Evolutionary conservation across 2,888 invertebrate species (phyloP).

Genomic region (Andrena chrysosceles): DNA sequence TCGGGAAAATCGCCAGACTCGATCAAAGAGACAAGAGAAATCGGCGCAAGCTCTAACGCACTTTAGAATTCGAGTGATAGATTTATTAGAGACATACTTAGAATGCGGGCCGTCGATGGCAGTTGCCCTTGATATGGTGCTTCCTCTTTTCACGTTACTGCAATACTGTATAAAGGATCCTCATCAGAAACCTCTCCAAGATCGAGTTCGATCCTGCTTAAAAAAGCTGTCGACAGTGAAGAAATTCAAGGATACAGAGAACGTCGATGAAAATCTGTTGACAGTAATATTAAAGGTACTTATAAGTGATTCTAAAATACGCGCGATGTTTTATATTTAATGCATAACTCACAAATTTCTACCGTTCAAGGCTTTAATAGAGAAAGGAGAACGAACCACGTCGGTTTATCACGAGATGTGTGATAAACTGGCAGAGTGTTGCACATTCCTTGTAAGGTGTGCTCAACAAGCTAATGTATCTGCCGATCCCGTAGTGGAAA

Average conservation of each 20-base stretch:
- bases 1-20: conserved; percentile 78
- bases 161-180: conserved; percentile 90
- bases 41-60: conserved; percentile 89
- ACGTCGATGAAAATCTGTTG: conserved; percentile 86
- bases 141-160: conserved; percentile 89
- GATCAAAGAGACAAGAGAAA: conserved; percentile 86
- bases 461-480: conserved; percentile 85
- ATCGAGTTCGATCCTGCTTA: conserved; percentile 88
- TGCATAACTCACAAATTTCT: conserved; percentile 12
- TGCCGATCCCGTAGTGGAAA: conserved; percentile 84
- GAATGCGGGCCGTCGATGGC: conserved; percentile 90
- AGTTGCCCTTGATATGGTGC: conserved; percentile 89
- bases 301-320: conserved; percentile 17
- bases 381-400: conserved; percentile 88
- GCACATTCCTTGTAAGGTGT: conserved; percentile 88
- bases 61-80: conserved; percentile 91
- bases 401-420: conserved; percentile 89
- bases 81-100: conserved; percentile 90
- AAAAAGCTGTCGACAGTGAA: conserved; percentile 87
- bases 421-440: conserved; percentile 88
- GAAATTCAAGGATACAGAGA: conserved; percentile 87
- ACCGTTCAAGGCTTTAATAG: conserved; percentile 86
- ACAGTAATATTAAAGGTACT: conserved; percentile 85
- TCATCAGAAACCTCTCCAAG: conserved; percentile 89
- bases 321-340: not conserved